Evolutionary conservation across 2,888 invertebrate genomes (phyloP), one percentile per base, ranked within the genome.

Genomic region (Synanthedon vespiformis): DNA sequence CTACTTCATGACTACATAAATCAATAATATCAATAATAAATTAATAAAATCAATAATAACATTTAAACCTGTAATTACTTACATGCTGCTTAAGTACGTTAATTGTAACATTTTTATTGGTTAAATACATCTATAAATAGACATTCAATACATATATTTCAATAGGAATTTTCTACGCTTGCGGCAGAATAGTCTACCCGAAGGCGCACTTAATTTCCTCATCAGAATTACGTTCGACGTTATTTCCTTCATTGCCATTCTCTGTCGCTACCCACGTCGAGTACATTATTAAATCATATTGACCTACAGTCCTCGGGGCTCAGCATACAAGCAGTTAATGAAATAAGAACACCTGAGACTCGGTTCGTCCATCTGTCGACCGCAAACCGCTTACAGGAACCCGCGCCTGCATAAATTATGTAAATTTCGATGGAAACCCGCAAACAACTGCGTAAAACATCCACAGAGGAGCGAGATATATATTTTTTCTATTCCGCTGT

Each of bases 381-480:
- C 57, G 52, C 56, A 52, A 57, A 50, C 58, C 55, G 51, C 51
- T 44, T 44, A 13, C 44, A 14, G 44, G n/a, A 44, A 57, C 57
- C 51, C 48, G 40, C 27, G 34, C 55, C 57, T 53, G 62, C 61
- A 66, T 71, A 66, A 63, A 70, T 67, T 71, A 70, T 67, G 65
- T 54, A 65, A 65, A 70, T 56, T 57, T 53, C 53, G 44, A 44
- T n/a, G 56, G 53, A 54, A 51, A 48, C 49, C 27, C 27, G 60
- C 61, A 54, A 58, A 55, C 57, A 59, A 54, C 54, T 58, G 49
- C 52, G 51, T 56, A 52, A 57, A 56, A 59, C 44, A 44, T 44
- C 44, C 44, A 14, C 44, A 14, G 14, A n/a, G 44, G n/a, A 44
- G 11, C 13, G 14, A 44, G 44, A 44, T 13, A 44, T 13, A 44